A percentile compares a stretch with the other conserved stretches of the same genome.
Conservation (phyloP, 2,113 vertebrate species). For the Anarrhichthys ocellatus region DNA sequence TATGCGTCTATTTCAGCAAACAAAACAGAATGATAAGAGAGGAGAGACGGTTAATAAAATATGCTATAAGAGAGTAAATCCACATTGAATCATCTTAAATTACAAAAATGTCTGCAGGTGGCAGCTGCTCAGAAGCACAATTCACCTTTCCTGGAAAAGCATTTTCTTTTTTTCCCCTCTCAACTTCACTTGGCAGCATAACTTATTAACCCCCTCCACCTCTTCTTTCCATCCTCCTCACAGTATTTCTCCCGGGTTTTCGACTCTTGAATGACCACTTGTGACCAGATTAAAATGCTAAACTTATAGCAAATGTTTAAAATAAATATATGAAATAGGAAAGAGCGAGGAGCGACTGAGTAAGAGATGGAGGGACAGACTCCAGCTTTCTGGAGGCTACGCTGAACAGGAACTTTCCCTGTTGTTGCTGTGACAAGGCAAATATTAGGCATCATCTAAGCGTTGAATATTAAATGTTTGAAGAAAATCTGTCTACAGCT, state of each 20-base stretch:
- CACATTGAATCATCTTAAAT: not conserved
- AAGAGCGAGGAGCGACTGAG: not conserved
- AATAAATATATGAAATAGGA: not conserved
- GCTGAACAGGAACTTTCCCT: not conserved
- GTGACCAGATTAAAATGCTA: not conserved
- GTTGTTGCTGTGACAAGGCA: not conserved
- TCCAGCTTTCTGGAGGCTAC: not conserved
- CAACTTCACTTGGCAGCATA: slow-evolving; percentile 39
- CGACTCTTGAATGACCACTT: not conserved
- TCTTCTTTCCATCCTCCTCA: not conserved
- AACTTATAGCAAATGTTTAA: not conserved
- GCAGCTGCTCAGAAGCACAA: not conserved
- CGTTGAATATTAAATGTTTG: too few relatives aligned
- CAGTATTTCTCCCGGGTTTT: not conserved
- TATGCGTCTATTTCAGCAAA: not conserved
- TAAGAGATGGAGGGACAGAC: not conserved
- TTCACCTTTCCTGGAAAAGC: slow-evolving; percentile 37
- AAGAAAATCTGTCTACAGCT: too few relatives aligned
- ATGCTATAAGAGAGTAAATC: too few relatives aligned
- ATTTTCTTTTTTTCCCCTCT: not conserved
- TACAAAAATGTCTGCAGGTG: slow-evolving; percentile 5
- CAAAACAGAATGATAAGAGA: not conserved
- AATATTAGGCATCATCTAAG: not conserved
- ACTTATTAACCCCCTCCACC: slow-evolving; percentile 47
- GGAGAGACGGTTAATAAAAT: not conserved